Conservation (phyloP, 2,888 invertebrate genomes). For the Lasioglossum leucozonium region DNA sequence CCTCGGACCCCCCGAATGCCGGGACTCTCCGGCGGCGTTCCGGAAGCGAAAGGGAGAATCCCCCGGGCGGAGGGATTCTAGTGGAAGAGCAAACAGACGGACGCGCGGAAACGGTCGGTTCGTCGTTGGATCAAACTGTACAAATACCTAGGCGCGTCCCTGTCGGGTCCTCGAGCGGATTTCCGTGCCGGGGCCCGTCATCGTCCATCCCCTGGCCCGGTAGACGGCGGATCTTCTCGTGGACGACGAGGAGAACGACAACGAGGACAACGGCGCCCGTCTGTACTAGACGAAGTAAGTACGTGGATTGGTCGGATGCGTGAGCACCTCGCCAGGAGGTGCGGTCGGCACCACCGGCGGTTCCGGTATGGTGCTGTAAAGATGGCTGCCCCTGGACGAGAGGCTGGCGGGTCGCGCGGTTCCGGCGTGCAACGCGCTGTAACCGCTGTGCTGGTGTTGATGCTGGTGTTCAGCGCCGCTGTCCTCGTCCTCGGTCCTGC, state of each 20-base stretch:
- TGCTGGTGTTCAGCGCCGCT: constrained; percentile 87
- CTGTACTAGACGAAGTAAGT: constrained; percentile 81
- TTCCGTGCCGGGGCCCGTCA: neutral
- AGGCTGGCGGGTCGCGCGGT: constrained; percentile 80
- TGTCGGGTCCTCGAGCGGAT: neutral
- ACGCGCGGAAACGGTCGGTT: constrained; percentile 10
- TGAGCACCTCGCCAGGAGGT: constrained; percentile 69
- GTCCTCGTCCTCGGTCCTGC: constrained; percentile 88
- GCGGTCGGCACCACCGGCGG: constrained; percentile 78
- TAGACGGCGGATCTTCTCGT: constrained; percentile 47
- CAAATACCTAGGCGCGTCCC: constrained; percentile 42
- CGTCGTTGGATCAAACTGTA: constrained; percentile 54
- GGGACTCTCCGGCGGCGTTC: neutral
- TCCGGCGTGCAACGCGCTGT: constrained; percentile 81
- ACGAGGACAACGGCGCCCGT: constrained; percentile 35
- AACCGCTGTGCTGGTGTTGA: constrained; percentile 84
- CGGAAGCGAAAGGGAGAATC: constrained; percentile 18
- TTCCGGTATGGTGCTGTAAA: constrained; percentile 83
- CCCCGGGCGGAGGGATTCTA: constrained; percentile 40
- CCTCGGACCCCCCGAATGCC: neutral
- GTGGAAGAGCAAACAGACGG: constrained; percentile 63
- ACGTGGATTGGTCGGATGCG: constrained; percentile 81
- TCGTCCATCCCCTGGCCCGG: constrained; percentile 32
- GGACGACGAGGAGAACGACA: constrained; percentile 9
- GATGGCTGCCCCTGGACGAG: constrained; percentile 82